A percentile compares a stretch with the other conserved stretches of the same genome.
phyloP scores from a whole-genome alignment of 2,797 vertebrate genomes.

The Arctocebus calabarensis region DNA sequence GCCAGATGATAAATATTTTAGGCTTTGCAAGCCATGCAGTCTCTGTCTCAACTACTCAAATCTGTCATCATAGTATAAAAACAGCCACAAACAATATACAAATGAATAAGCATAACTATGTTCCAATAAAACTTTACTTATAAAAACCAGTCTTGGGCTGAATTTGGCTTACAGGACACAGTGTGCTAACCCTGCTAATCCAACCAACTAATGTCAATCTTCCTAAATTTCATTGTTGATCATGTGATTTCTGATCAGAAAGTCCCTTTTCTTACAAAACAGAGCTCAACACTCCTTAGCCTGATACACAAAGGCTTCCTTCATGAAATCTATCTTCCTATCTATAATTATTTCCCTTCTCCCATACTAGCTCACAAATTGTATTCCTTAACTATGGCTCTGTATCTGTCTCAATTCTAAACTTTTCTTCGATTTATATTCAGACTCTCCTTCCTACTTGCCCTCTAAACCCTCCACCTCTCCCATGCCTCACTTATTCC shows the following conservation, averaged over 20 bases:
- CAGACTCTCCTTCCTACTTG: not conserved
- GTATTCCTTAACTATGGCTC: not conserved
- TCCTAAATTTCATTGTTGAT: not conserved
- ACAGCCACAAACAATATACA: not conserved
- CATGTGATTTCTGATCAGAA: not conserved
- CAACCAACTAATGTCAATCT: not conserved
- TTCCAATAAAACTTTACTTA: not conserved
- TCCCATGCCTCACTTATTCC: not conserved
- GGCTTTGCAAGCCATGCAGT: not conserved
- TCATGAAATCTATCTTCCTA: not conserved
- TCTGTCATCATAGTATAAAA: not conserved
- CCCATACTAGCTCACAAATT: not conserved
- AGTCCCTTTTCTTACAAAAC: conserved; percentile 19
- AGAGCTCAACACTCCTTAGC: not conserved
- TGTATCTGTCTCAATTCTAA: not conserved
- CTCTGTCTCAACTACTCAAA: not conserved
- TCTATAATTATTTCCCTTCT: not conserved
- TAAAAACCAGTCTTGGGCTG: not conserved
- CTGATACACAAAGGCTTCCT: not conserved
- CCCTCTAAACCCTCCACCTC: not conserved
- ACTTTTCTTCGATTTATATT: not conserved
- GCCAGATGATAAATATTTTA: not conserved
- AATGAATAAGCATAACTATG: not conserved
- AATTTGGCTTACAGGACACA: not conserved
- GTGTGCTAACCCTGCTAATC: not conserved